Evolutionary conservation across 1,140 invertebrate species (phyloP), one percentile per base, ranked within the genome.

Genomic region (Phenacoccus solenopsis): DNA sequence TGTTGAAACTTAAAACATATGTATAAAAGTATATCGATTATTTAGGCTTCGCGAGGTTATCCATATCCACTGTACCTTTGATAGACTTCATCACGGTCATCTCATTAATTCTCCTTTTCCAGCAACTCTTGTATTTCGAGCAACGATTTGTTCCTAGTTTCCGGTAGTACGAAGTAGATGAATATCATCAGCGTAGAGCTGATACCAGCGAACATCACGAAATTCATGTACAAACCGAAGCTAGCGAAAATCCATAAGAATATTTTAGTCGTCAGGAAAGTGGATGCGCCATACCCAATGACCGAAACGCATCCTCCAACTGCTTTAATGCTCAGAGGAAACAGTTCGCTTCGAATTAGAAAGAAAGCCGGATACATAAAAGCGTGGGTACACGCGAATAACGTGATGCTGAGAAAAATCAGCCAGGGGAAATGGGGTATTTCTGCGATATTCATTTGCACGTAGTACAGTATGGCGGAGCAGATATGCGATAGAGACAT

Each of bases 91-190:
- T n/a, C n/a, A n/a, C n/a, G n/a, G n/a, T n/a, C n/a, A n/a, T n/a
- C n/a, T n/a, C n/a, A n/a, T 49, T 49, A 49, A 49, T 49, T 49
- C 20, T 64, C 21, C 13, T 64, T 64, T 64, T 64, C 59, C 20
- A 64, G 20, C 9, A 27, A 20, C 59, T 64, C 25, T 24, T 88
- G 87, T 21, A 93, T 90, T 79, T 93, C 82, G 71, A 87, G 82
- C 27, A 91, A 81, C 68, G 83, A 85, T 78, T 89, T 87, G 10
- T 87, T 87, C 79, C 91, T 93, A 0, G 91, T 93, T 79, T 93
- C 90, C 0, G 90, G 90, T 13, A 93, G 82, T 69, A 86, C 81
- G 67, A 79, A 80, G 27, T 88, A 79, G 0, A 84, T 82, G 75
- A 87, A 88, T 9, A 72, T 24, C 24, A 69, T 38, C 32, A 88